Evolutionary conservation across 2,888 invertebrate genomes (phyloP), one percentile per base, ranked within the genome.

Genomic region (Notocelia uddmanniana): DNA sequence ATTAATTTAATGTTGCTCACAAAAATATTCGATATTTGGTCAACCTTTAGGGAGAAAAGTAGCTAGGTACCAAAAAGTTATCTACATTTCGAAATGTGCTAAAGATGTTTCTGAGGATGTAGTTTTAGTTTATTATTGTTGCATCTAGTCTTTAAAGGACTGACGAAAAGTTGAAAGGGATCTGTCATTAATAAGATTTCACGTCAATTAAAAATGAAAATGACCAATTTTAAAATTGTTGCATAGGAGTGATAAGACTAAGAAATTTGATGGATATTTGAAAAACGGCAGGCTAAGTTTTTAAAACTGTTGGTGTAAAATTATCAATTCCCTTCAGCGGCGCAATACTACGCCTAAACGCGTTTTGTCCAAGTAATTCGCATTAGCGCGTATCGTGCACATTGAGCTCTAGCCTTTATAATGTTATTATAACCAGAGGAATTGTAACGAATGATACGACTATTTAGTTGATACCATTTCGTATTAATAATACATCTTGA

Each of bases 201-300:
- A 75, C 69, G 85, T 89, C 86, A 88, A 87, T 88, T 87, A 85
- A 75, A 31, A 72, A 60, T 41, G 15, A 59, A 45, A 60, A 79
- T 75, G 87, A 89, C 88, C 88, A 88, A 89, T 89, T 89, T 87
- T 85, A 76, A 80, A 83, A 74, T 76, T 83, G 83, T 84, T 82
- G 80, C 74, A 73, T 83, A 83, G 77, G 73, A 63, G 64, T 13
- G 54, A 52, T 71, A 59, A 54, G 68, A 41, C 26, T 71, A 59
- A 54, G 69, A 48, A 55, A 57, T 73, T 59, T 73, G 69, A 59
- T 68, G 73, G 71, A 68, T 62, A 62, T 60, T 60, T 48, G 67
- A 48, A 48, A 50, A 63, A 50, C 41, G 15, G n/a, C 9, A 15
- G 26, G 26, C n/a, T 31, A 55, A 18, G 68, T 34, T 48, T 58